Conservation (phyloP, 2,888 invertebrate genomes). For the Brachyptera putata region DNA sequence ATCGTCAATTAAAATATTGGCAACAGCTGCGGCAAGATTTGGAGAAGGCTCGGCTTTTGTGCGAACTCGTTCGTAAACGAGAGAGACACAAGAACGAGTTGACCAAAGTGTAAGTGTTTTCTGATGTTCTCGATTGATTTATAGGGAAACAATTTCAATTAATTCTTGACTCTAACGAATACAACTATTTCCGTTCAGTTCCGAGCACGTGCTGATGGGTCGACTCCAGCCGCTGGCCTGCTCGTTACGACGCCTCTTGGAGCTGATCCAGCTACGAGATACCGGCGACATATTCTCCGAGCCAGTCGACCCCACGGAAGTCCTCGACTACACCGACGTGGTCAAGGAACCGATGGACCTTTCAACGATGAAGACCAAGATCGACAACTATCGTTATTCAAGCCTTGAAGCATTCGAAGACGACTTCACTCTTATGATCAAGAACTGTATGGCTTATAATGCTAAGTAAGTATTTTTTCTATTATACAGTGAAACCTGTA, state of each 20-base stretch:
- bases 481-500: no score
- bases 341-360: conserved; percentile 87
- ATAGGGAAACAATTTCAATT: no score
- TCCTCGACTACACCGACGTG: conserved; percentile 66
- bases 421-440: conserved; percentile 94
- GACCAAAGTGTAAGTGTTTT: conserved; percentile 58
- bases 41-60: conserved; percentile 85
- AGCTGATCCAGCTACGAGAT: conserved; percentile 73
- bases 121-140: no score
- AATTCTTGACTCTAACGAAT: no score
- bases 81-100: conserved; percentile 90
- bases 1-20: conserved; percentile 88
- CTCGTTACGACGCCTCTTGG: conserved; percentile 70
- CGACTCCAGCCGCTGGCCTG: conserved; percentile 78
- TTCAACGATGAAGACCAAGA: conserved; percentile 77
- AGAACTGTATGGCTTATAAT: conserved; percentile 93
- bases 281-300: conserved; percentile 85
- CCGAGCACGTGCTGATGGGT: conserved; percentile 75
- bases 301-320: conserved; percentile 84
- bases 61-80: conserved; percentile 91
- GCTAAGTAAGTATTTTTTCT: conserved; percentile 19
- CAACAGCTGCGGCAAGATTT: conserved; percentile 89
- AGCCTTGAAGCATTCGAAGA: conserved; percentile 73
- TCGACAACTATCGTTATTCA: conserved; percentile 63
- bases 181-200: conserved; percentile 41